Evolutionary conservation across 1,140 invertebrate species (phyloP), one percentile per base, ranked within the genome.

Genomic region (Ctenoplectra terminalis): DNA sequence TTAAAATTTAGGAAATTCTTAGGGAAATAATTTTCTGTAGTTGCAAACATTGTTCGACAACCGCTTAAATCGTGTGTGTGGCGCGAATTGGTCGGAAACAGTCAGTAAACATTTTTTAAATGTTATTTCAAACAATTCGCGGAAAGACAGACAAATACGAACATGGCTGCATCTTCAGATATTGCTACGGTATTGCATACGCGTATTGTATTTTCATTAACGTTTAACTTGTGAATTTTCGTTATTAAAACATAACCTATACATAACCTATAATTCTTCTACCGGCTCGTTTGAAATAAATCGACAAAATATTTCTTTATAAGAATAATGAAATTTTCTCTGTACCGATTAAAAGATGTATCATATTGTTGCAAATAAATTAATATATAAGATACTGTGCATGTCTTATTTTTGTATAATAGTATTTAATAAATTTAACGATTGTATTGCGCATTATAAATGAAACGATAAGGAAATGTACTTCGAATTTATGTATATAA

Each of bases 141-240:
- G 0, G 9, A 60, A 74, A 77, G 15, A 76, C 48, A 23, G 78
- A 56, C 37, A 84, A 63, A 73, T 63, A 40, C 17, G 64, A 86
- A 56, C 9, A 92, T 92, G 91, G 83, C 91, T 79, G 81, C 88
- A 69, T 90, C 91, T 1, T 81, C 85, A 48, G 90, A 92, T 43
- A 88, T 91, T 81, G 88, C 87, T 75, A 91, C 90, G 87, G 91
- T 92, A 91, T 17, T 71, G 46, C 40, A 76, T 63, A 77, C 6
- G 31, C 81, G 48, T 40, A 70, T 77, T 76, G 15, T 71, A 61
- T 71, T 76, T 70, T 50, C 20, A 79, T 31, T 63, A 79, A 78
- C 20, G 8, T 37, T 63, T 11, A 2, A 43, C 6, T 34, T 43
- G 23, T 15, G 17, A 43, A 73, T 34, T 75, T 40, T 34, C 7